Evolutionary conservation across 2,113 vertebrate species (phyloP).

Genomic region (Istiophorus platypterus): DNA sequence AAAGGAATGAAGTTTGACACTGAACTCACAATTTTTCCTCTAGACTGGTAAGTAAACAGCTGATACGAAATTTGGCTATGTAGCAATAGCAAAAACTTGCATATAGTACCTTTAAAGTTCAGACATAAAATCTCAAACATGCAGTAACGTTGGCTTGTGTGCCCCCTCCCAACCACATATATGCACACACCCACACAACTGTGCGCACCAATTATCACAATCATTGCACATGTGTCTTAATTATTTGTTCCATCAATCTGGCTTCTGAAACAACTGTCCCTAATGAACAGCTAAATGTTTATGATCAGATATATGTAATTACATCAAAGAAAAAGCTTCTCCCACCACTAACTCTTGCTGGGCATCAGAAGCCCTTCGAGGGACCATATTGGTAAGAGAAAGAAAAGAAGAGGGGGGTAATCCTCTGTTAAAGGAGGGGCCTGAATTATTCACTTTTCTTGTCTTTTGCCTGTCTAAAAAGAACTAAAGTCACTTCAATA

Average conservation of each 20-base stretch:
- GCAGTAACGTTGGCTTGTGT: not conserved
- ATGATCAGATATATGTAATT: constrained; percentile 92
- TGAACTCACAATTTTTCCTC: no score
- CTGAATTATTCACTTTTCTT: constrained; percentile 88
- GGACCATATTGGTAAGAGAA: constrained; percentile 88
- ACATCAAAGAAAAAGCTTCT: constrained; percentile 85
- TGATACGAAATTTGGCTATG: no score
- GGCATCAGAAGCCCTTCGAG: constrained; percentile 79
- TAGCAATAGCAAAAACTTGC: no score
- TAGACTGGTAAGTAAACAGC: no score
- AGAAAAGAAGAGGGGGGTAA: constrained; percentile 51
- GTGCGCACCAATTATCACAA: constrained; percentile 87
- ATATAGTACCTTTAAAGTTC: no score
- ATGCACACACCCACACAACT: constrained; percentile 10
- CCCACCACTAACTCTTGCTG: constrained; percentile 86
- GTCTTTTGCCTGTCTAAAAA: constrained; percentile 93
- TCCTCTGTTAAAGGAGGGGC: constrained; percentile 69
- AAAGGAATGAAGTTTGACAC: no score
- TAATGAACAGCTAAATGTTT: constrained; percentile 90
- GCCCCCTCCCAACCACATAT: not conserved
- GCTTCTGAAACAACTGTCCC: constrained; percentile 91
- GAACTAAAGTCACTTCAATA: constrained; percentile 98
- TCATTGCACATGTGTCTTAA: constrained; percentile 87
- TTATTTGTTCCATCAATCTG: constrained; percentile 87
- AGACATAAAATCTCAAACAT: not conserved